phyloP scores from a whole-genome alignment of 2,113 vertebrate species.

The Gallinago paraguaiae region DNA sequence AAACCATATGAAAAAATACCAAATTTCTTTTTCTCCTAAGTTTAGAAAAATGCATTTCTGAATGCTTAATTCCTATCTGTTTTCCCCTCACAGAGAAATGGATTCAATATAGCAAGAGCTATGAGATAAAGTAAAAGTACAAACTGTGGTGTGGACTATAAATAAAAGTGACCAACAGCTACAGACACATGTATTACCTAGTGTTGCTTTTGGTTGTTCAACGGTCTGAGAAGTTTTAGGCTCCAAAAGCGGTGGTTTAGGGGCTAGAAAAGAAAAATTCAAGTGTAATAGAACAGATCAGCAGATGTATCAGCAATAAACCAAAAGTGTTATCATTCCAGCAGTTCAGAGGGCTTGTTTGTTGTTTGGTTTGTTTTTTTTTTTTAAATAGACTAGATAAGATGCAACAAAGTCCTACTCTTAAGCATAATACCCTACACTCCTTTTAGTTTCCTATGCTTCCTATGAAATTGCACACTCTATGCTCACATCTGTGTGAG shows the following conservation, averaged over 20 bases:
- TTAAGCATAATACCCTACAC: not conserved
- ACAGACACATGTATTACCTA: conserved; percentile 32
- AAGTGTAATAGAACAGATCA: not conserved
- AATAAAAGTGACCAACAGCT: not conserved
- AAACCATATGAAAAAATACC: not conserved
- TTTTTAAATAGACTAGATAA: not conserved
- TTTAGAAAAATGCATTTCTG: not conserved
- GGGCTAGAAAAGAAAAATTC: conserved; percentile 56
- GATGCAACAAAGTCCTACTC: not conserved
- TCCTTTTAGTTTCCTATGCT: not conserved
- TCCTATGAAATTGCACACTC: not conserved
- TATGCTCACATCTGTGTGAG: not conserved
- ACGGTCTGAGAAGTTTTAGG: conserved; percentile 38
- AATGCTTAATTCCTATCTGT: not conserved
- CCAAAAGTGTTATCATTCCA: not conserved
- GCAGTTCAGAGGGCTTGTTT: not conserved
- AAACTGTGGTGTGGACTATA: not conserved
- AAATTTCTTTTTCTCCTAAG: not conserved
- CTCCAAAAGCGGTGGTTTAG: conserved; percentile 37
- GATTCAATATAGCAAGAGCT: not conserved
- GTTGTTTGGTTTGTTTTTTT: no score
- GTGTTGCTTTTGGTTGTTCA: conserved; percentile 36
- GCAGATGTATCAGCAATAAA: not conserved
- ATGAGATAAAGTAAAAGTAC: not conserved
- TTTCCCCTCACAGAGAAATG: not conserved